phyloP scores from a whole-genome alignment of 1,140 invertebrate genomes.

The Homalodisca vitripennis region DNA sequence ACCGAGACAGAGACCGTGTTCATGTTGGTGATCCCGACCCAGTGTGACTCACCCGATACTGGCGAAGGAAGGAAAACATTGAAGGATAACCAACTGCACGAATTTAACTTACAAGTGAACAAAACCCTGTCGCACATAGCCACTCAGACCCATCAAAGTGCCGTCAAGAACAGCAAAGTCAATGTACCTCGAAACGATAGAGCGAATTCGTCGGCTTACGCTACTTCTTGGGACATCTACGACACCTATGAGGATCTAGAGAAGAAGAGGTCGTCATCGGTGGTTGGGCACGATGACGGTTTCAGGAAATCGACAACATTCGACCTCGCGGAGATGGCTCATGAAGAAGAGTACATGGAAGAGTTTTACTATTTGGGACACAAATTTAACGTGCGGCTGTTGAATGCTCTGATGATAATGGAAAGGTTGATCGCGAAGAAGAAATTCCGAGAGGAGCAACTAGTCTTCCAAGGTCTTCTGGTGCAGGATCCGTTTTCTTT shows the following conservation, averaged over 20 bases:
- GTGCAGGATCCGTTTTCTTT: conserved; percentile 12
- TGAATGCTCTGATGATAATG: conserved; percentile 7
- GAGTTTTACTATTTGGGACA: neutral
- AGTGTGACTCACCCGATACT: neutral
- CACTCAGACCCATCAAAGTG: neutral
- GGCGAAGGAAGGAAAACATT: neutral
- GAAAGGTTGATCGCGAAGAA: conserved; percentile 7
- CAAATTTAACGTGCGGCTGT: neutral
- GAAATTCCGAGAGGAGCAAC: neutral
- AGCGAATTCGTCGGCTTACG: neutral
- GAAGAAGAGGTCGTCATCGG: neutral
- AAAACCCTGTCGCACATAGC: conserved; percentile 16
- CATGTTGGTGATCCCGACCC: neutral
- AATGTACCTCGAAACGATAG: neutral
- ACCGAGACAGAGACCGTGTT: conserved; percentile 1
- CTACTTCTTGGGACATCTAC: conserved; percentile 15
- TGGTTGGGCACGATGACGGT: neutral
- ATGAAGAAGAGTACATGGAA: neutral
- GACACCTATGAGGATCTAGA: conserved; percentile 17
- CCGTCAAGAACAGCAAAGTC: neutral
- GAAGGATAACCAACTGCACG: neutral
- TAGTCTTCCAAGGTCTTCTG: neutral
- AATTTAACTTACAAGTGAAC: neutral
- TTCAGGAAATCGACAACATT: neutral
- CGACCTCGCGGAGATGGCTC: neutral